Evolutionary conservation across 1,140 invertebrate species (phyloP), one percentile per base, ranked within the genome.

Genomic region (Monochamus saltuarius): DNA sequence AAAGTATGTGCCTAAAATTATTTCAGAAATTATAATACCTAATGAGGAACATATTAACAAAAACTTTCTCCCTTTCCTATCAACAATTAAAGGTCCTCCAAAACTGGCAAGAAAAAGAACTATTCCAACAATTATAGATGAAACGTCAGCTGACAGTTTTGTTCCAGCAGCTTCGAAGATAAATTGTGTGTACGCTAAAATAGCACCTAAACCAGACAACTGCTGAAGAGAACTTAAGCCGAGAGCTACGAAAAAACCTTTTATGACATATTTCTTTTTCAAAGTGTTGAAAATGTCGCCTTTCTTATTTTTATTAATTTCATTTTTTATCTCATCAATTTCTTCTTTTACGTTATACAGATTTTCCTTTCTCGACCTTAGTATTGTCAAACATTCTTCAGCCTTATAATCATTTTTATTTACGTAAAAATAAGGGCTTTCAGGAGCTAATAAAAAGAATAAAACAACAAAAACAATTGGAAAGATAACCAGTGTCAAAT

Each of bases 161-260:
- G 81, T 83, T 0, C 84, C 82, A 4, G 88, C 82, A 4, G 79
- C 79, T 0, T 75, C 64, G 66, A 89, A 92, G 69, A 89, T 92
- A 0, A 77, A 79, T 37, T 86, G 82, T 60, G 89, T 84, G 74
- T 90, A 92, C 74, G 92, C 91, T 22, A 92, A 81, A 2, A 94
- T 86, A 3, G 88, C 87, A 73, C 91, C 92, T 67, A 90, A 89
- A 17, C 91, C 91, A 1, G 85, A 87, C 8, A 92, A 77, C 74
- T 91, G 89, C 67, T 90, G 89, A 75, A 88, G 87, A 52, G 83
- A 74, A 49, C 89, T 86, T 37, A 93, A 76, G 1, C 84, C 81
- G 54, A 87, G 83, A 0, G 85, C 86, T 43, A 90, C 85, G 39
- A 87, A 77, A 22, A 57, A 57, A 7, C 56, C 56, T 50, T 50